Percentiles rank a stretch among this genome's conserved stretches.
These are phyloP conservation scores for Oeneis ivallda DNA, from an alignment of 2,888 invertebrate species.

Conservation along the genomic window DNA sequence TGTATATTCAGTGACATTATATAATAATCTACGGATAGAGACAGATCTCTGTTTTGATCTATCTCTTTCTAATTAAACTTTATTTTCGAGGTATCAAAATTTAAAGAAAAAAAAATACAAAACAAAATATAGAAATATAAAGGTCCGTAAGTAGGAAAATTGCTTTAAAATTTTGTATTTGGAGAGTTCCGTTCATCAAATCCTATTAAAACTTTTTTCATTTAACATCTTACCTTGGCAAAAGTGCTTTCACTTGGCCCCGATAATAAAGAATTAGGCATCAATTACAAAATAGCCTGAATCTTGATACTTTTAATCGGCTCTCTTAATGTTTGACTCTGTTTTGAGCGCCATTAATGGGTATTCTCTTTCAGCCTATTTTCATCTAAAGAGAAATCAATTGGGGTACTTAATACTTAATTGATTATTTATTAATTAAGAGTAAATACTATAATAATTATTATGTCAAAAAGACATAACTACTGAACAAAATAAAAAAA, in stretches of 20 bases:
- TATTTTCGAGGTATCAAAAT: background rate
- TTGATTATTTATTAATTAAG: too few relatives aligned
- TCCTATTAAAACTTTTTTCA: conserved; percentile 78
- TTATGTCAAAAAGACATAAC: too few relatives aligned
- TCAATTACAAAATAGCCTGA: conserved; percentile 56
- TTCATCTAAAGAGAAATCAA: conserved; percentile 5
- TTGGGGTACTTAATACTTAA: background rate
- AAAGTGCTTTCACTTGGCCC: conserved; percentile 65
- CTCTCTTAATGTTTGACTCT: conserved; percentile 45
- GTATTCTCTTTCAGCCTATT: conserved; percentile 13
- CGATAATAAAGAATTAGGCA: conserved; percentile 58
- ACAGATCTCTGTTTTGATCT: too few relatives aligned
- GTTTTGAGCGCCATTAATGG: conserved; percentile 32
- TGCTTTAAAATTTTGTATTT: conserved; percentile 60
- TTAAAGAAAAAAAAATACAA: background rate
- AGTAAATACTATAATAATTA: too few relatives aligned
- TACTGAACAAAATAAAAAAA: too few relatives aligned
- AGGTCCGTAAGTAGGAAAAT: conserved; percentile 44
- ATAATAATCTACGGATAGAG: too few relatives aligned
- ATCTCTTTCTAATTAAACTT: too few relatives aligned
- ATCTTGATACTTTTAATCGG: conserved; percentile 49
- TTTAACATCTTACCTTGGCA: conserved; percentile 70
- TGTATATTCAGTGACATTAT: too few relatives aligned
- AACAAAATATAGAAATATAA: background rate
- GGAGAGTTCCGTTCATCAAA: conserved; percentile 70